phyloP scores from a whole-genome alignment of 2,888 invertebrate genomes.

The Ceriagrion tenellum region DNA sequence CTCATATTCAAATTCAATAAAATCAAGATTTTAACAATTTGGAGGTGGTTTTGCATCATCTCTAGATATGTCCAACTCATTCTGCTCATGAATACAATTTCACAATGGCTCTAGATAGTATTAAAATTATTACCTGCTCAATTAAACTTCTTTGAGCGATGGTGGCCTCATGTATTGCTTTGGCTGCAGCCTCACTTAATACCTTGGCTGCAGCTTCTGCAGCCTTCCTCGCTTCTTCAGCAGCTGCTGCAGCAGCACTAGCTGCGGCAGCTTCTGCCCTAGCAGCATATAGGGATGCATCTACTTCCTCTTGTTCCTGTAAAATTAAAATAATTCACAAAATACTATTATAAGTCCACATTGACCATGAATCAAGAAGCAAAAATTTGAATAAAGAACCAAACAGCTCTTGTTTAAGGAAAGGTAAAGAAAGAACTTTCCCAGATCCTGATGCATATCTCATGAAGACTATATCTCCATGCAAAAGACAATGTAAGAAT shows the following conservation, averaged over 20 bases:
- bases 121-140: not conserved
- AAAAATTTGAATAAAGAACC: not conserved
- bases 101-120: too few relatives aligned
- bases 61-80: too few relatives aligned
- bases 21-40: not conserved
- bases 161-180: constrained; percentile 52
- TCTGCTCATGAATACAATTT: too few relatives aligned
- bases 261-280: constrained; percentile 67
- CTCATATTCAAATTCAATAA: not conserved
- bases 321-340: not conserved
- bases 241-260: constrained; percentile 71
- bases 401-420: not conserved
- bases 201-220: constrained; percentile 73
- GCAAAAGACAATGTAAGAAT: too few relatives aligned
- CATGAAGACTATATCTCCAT: too few relatives aligned
- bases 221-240: constrained; percentile 75
- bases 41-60: too few relatives aligned
- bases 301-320: constrained; percentile 63
- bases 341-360: not conserved
- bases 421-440: not conserved
- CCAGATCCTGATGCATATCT: too few relatives aligned
- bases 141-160: constrained; percentile 54
- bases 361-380: not conserved
- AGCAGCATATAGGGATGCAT: constrained; percentile 63
- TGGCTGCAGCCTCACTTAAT: constrained; percentile 56